These are phyloP conservation scores for Caenorhabditis inopinata DNA, from an alignment of 1,140 invertebrate species.

Conservation along the genomic window DNA sequence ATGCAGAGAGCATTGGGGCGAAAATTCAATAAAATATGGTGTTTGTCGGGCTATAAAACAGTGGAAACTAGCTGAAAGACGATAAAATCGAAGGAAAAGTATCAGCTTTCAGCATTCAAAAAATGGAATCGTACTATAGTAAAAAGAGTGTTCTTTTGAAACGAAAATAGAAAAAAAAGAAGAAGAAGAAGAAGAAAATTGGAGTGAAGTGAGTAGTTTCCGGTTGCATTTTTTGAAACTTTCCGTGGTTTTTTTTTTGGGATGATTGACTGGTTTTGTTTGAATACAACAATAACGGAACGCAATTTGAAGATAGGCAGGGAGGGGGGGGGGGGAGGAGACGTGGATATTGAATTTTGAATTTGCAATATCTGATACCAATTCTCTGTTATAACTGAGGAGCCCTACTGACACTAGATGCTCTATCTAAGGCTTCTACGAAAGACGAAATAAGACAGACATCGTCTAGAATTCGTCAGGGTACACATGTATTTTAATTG, in stretches of 20 bases:
- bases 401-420: too few species aligned
- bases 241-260: not conserved
- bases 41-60: slow-evolving; percentile 34
- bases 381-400: too few species aligned
- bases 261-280: not conserved
- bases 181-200: not conserved
- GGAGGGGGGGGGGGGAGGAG: not conserved
- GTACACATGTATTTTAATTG: too few species aligned
- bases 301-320: slow-evolving; percentile 1
- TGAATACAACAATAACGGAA: slow-evolving; percentile 12
- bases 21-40: slow-evolving; percentile 38
- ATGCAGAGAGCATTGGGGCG: not conserved
- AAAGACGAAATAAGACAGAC: too few species aligned
- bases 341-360: not conserved
- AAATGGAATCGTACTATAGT: not conserved
- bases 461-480: too few species aligned
- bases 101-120: slow-evolving; percentile 15
- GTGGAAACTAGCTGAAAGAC: not conserved
- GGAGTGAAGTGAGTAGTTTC: not conserved
- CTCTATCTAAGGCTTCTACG: too few species aligned
- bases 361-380: too few species aligned
- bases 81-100: not conserved
- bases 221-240: slow-evolving; percentile 30
- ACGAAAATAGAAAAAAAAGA: slow-evolving; percentile 5
- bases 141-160: slow-evolving; percentile 27